Evolutionary conservation across 2,888 invertebrate genomes (phyloP).

Genomic region (Notodonta dromedarius): DNA sequence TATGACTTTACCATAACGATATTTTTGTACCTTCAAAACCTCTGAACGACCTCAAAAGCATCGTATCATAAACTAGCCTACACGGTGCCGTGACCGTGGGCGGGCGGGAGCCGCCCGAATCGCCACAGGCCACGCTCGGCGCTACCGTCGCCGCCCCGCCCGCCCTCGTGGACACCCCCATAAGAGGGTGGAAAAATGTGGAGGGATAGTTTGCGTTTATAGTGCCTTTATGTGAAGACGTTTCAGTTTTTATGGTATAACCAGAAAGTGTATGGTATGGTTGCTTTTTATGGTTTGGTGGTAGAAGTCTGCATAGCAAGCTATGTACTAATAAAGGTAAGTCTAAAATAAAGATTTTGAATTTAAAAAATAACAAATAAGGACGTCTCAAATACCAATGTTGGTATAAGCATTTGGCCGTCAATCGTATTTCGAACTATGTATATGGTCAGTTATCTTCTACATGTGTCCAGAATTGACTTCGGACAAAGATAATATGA

Average conservation of each 20-base stretch:
- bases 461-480: too few species aligned
- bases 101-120: slow-evolving; percentile 65
- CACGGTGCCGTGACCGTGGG: slow-evolving; percentile 46
- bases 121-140: slow-evolving; percentile 75
- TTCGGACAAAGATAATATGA: too few species aligned
- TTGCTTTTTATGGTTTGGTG: not conserved
- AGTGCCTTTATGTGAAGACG: slow-evolving; percentile 5
- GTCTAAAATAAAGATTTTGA: too few species aligned
- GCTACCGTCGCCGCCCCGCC: slow-evolving; percentile 67
- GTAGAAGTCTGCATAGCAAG: not conserved
- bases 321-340: too few species aligned
- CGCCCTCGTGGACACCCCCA: slow-evolving; percentile 54
- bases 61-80: slow-evolving; percentile 6
- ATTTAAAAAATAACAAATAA: too few species aligned
- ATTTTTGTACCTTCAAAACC: not conserved
- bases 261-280: not conserved
- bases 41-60: slow-evolving; percentile 2
- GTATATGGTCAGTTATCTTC: too few species aligned
- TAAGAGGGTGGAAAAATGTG: slow-evolving; percentile 21
- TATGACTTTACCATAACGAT: not conserved
- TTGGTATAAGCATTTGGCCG: too few species aligned
- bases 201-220: slow-evolving; percentile 19
- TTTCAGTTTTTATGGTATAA: slow-evolving; percentile 4
- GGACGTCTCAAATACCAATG: too few species aligned
- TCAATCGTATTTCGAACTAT: too few species aligned